phyloP scores from a whole-genome alignment of 2,888 invertebrate species.

The Laspeyria flexula region DNA sequence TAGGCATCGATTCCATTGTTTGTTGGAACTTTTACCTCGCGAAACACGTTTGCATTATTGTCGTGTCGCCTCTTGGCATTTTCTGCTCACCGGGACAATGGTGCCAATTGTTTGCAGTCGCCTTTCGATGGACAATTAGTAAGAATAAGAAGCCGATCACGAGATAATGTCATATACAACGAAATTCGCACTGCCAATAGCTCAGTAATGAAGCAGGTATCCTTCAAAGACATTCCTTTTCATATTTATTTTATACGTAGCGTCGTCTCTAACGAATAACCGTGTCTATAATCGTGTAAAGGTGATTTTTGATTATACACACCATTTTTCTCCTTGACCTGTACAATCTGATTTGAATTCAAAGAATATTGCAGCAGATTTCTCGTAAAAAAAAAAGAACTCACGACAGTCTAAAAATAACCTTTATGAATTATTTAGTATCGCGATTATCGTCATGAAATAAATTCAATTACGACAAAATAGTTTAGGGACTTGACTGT shows the following conservation, averaged over 20 bases:
- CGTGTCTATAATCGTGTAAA: conserved; percentile 14
- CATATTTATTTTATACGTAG: conserved; percentile 12
- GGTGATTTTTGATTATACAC: conserved; percentile 23
- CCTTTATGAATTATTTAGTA: not conserved
- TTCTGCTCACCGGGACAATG: conserved; percentile 65
- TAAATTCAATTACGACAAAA: conserved; percentile 3
- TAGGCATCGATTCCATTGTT: conserved; percentile 71
- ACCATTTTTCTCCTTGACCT: conserved; percentile 32
- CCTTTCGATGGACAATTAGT: conserved; percentile 57
- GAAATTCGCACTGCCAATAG: conserved; percentile 17
- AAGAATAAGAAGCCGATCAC: conserved; percentile 62
- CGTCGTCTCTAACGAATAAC: conserved; percentile 10
- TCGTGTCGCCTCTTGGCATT: conserved; percentile 60
- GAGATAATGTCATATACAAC: conserved; percentile 39
- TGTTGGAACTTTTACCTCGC: conserved; percentile 67
- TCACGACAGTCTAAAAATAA: not conserved
- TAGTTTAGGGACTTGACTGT: conserved; percentile 2
- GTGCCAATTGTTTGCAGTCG: conserved; percentile 64
- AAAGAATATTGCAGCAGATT: not conserved
- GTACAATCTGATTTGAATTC: conserved; percentile 1
- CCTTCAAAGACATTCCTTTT: conserved; percentile 19
- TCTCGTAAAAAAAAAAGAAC: not conserved
- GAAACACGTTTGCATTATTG: conserved; percentile 68
- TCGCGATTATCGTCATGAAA: not conserved
- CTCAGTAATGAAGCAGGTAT: conserved; percentile 7